phyloP scores from a whole-genome alignment of 2,113 vertebrate genomes.

The Anas platyrhynchos region DNA sequence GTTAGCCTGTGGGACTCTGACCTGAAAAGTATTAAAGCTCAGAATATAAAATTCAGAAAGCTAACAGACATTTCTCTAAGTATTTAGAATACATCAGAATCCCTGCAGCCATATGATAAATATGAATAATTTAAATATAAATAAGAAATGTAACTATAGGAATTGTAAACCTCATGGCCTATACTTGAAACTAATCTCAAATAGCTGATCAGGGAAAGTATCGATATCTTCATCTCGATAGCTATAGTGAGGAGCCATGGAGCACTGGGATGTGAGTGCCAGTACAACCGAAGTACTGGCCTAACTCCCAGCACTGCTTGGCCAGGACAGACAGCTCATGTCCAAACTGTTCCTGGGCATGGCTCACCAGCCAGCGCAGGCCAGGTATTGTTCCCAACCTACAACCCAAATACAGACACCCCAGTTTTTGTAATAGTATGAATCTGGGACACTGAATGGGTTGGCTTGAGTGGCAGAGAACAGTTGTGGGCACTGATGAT shows the following conservation, averaged over 20 bases:
- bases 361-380: background rate
- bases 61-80: background rate
- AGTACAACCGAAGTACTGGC: rapidly evolving
- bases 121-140: background rate
- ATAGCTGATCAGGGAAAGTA: background rate
- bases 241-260: background rate
- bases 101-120: background rate
- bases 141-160: background rate
- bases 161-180: background rate
- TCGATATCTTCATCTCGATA: background rate
- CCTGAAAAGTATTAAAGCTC: background rate
- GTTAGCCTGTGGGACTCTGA: background rate
- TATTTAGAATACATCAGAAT: background rate
- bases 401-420: background rate
- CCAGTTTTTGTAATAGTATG: background rate
- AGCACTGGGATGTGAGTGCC: background rate
- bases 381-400: background rate
- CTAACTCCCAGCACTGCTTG: background rate
- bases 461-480: background rate
- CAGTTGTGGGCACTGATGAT: background rate
- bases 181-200: background rate
- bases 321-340: background rate
- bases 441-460: background rate
- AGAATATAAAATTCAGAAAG: background rate
- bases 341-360: background rate